A percentile compares a stretch with the other conserved stretches of the same genome.
These are phyloP conservation scores for Solea solea DNA, from an alignment of 2,113 vertebrate genomes.

Conservation along the genomic window DNA sequence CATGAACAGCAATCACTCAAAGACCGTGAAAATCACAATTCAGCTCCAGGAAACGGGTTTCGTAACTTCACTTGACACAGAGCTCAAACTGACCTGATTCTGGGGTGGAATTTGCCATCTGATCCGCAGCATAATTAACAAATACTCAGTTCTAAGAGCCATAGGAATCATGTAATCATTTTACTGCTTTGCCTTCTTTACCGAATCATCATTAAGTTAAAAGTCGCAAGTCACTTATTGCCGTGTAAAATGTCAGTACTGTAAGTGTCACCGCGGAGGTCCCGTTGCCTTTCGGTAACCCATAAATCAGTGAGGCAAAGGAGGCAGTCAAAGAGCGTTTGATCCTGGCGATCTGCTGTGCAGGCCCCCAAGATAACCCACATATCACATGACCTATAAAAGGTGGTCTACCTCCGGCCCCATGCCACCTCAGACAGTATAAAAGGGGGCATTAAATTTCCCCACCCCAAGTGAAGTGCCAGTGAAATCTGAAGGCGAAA, in stretches of 20 bases:
- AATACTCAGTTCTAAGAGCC: constrained; percentile 38
- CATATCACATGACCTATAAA: constrained; percentile 73
- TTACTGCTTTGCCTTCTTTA: constrained; percentile 42
- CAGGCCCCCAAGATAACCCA: constrained; percentile 61
- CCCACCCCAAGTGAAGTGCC: constrained; percentile 11
- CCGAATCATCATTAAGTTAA: constrained; percentile 46
- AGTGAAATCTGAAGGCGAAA: constrained; percentile 17
- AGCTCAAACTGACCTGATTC: constrained; percentile 29
- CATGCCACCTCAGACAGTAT: constrained; percentile 66
- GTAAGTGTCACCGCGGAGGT: constrained; percentile 35
- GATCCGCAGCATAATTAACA: constrained; percentile 35
- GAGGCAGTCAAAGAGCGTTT: constrained; percentile 68
- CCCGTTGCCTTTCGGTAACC: constrained; percentile 43
- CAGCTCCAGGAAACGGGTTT: constrained; percentile 8
- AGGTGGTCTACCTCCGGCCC: constrained; percentile 62
- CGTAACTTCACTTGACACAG: constrained; percentile 7
- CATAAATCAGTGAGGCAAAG: constrained; percentile 60
- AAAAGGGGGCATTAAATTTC: constrained; percentile 52
- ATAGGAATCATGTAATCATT: constrained; percentile 45
- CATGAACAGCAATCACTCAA: not conserved
- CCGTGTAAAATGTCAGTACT: constrained; percentile 51
- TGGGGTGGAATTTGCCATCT: constrained; percentile 25
- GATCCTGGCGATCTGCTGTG: constrained; percentile 69
- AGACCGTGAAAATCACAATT: constrained; percentile 13
- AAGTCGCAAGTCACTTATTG: constrained; percentile 47